Base-by-base conservation (phyloP, 2,113 vertebrate species). In the Pao palembangensis region DNA sequence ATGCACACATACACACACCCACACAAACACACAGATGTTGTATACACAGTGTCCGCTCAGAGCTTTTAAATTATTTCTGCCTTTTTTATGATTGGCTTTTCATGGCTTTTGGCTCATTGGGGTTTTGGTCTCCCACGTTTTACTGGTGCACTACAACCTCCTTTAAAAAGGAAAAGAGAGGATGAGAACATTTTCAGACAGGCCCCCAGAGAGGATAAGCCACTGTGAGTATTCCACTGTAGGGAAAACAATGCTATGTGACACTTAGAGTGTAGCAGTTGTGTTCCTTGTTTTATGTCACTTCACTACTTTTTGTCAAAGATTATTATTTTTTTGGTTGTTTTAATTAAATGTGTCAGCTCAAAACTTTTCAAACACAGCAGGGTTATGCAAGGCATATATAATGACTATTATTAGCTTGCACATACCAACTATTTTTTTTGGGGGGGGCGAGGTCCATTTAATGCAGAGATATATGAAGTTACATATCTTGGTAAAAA, bases 181-280 rank as follows among this genome's bases (percentile, higher is more conserved):
- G 11, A 38, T 38, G 10, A 38, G 34, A 67, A 49, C 55, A n/a
- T 59, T 65, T 72, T 42, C 68, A 58, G 60, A 62, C 25, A 55
- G 31, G 19, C 51, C 46, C 42, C 8, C 14, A 61, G 50, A 53
- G 52, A 16, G 46, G 15, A 42, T 38, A 19, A 55, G 34, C 51
- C 51, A 44, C 48, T 8, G 10, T 49, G 50, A 17, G 67, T 31
- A 34, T 42, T 64, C 47, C 58, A 38, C 58, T 55, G 55, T 62
- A 43, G 42, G 55, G 57, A 75, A 28, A 64, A 78, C 64, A 65
- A 55, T 60, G 51, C 60, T 52, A 70, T 69, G 38, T 72, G 69
- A 68, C 72, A 71, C 73, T 75, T 47, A 87, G 85, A 92, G 91
- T 66, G 62, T 90, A 91, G 82, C 71, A 67, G 93, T 93, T 91